Conservation (phyloP, 2,113 vertebrate genomes). For the Bufo bufo region DNA sequence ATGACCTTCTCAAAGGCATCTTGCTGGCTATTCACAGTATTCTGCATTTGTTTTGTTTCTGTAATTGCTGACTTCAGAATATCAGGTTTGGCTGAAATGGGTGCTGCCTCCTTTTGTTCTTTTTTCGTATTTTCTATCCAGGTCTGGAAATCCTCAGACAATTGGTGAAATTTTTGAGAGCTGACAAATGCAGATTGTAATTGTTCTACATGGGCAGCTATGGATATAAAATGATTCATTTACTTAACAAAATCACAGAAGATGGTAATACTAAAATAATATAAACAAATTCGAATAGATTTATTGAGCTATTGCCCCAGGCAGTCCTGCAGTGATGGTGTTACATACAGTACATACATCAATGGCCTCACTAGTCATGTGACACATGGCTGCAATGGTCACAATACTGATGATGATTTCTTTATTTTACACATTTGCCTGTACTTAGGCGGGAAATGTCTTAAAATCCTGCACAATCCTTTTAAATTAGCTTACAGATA, state of each 20-base stretch:
- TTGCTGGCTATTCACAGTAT: slow-evolving; percentile 72
- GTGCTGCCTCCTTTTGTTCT: slow-evolving; percentile 73
- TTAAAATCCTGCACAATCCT: no score
- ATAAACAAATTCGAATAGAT: no score
- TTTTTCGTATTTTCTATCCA: slow-evolving; percentile 86
- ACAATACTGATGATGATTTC: no score
- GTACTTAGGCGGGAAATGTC: no score
- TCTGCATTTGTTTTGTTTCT: slow-evolving; percentile 79
- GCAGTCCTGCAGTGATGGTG: no score
- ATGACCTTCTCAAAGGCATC: slow-evolving; percentile 80
- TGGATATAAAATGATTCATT: slow-evolving; percentile 47
- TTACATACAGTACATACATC: no score
- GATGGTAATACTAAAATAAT: background rate
- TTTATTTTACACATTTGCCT: no score
- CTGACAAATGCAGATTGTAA: slow-evolving; percentile 87
- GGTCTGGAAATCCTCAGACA: slow-evolving; percentile 87
- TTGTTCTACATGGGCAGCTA: slow-evolving; percentile 85
- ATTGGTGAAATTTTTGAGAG: slow-evolving; percentile 94
- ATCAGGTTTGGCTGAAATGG: slow-evolving; percentile 81
- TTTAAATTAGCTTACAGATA: no score
- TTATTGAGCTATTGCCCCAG: no score
- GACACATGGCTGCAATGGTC: no score
- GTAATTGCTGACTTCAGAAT: slow-evolving; percentile 78
- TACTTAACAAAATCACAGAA: background rate
- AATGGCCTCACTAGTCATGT: no score